Conservation (phyloP, 2,888 invertebrate genomes). For the Pseudanteris insignis region DNA sequence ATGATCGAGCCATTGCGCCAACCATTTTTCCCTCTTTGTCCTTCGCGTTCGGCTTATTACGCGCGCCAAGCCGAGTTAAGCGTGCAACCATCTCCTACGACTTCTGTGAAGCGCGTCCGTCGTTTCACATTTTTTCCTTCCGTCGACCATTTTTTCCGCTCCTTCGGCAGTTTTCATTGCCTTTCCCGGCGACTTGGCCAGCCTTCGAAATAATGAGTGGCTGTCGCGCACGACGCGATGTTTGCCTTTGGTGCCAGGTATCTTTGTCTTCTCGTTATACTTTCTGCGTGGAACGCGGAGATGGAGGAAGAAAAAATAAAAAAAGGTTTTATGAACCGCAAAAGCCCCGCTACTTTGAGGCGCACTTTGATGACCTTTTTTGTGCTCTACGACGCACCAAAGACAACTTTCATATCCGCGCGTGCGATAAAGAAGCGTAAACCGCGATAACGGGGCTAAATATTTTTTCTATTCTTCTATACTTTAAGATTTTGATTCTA, state of each 20-base stretch:
- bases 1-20: no score
- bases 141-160: constrained; percentile 1
- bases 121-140: background rate
- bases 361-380: constrained; percentile 39
- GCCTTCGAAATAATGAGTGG: constrained; percentile 38
- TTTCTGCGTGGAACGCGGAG: constrained; percentile 13
- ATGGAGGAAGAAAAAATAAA: constrained; percentile 9
- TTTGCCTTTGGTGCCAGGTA: constrained; percentile 34
- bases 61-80: constrained; percentile 28
- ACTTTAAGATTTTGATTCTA: no score
- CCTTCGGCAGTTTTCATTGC: constrained; percentile 18
- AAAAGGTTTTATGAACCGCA: constrained; percentile 33
- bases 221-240: constrained; percentile 18
- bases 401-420: constrained; percentile 29
- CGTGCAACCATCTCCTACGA: constrained; percentile 28
- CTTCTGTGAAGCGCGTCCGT: constrained; percentile 22
- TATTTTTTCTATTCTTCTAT: no score
- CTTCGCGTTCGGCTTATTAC: constrained; percentile 40
- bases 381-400: constrained; percentile 23
- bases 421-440: constrained; percentile 22
- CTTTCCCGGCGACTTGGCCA: constrained; percentile 25
- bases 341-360: constrained; percentile 34
- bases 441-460: constrained; percentile 12
- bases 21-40: constrained; percentile 39
- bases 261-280: constrained; percentile 24